Evolutionary conservation across 2,888 invertebrate genomes (phyloP).

Genomic region (Neoaliturus tenellus): DNA sequence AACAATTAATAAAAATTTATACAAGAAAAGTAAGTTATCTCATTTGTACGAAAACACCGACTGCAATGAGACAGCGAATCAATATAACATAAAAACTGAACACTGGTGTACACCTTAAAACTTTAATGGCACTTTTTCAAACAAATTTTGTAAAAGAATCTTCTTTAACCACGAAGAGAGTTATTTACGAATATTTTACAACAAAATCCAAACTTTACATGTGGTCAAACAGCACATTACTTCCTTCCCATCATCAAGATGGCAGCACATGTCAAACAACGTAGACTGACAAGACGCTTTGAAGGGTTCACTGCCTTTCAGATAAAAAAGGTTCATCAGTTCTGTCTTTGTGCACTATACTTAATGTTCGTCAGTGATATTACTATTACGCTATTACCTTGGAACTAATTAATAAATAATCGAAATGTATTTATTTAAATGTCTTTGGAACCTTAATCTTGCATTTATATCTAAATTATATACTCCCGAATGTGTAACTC

Average conservation of each 20-base stretch:
- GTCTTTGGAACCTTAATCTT: too few relatives aligned
- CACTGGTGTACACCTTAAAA: not conserved
- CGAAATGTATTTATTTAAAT: too few relatives aligned
- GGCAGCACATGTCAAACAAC: slow-evolving; percentile 49
- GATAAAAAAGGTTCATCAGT: not conserved
- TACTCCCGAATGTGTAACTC: too few relatives aligned
- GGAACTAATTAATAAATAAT: too few relatives aligned
- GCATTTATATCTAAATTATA: too few relatives aligned
- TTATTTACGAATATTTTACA: not conserved
- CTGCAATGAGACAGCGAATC: slow-evolving; percentile 35
- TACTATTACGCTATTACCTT: too few relatives aligned
- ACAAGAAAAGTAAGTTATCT: not conserved
- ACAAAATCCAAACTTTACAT: not conserved
- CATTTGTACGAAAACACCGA: slow-evolving; percentile 11
- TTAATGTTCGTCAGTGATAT: too few relatives aligned
- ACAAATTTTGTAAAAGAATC: not conserved
- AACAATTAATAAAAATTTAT: not conserved
- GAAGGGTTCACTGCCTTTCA: slow-evolving; percentile 9
- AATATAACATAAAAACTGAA: not conserved
- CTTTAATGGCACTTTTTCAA: not conserved
- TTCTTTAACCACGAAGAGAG: not conserved
- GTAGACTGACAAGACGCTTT: not conserved
- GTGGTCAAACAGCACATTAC: slow-evolving; percentile 26
- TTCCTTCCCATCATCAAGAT: not conserved
- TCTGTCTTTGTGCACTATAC: not conserved